These are phyloP conservation scores for Siderastrea siderea DNA, from an alignment of 92 coral and sea anemone genomes.

Conservation along the genomic window DNA sequence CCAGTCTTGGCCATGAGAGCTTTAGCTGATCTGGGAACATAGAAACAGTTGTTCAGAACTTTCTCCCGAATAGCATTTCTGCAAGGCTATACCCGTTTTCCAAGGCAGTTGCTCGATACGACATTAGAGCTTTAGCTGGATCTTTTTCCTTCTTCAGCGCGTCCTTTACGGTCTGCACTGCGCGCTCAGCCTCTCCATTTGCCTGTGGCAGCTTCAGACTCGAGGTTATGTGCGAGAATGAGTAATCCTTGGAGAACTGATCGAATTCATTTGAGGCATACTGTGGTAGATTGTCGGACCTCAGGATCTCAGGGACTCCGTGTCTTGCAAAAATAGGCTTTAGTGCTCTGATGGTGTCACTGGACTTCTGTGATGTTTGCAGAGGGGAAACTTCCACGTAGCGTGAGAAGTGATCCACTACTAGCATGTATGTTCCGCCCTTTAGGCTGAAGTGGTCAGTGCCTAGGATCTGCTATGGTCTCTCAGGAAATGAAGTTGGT, in stretches of 20 bases:
- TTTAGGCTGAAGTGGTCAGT: conserved; percentile 67
- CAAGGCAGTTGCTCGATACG: too few species aligned
- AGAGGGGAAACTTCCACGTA: conserved; percentile 42
- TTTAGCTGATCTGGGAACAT: too few species aligned
- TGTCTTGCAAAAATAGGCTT: conserved; percentile 43
- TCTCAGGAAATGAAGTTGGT: conserved; percentile 58
- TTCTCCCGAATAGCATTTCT: too few species aligned
- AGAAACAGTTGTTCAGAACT: too few species aligned
- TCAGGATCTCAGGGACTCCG: conserved; percentile 24
- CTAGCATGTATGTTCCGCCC: conserved; percentile 62
- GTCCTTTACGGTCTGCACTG: background rate
- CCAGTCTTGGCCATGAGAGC: too few species aligned
- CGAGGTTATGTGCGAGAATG: conserved; percentile 1
- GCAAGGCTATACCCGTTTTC: too few species aligned
- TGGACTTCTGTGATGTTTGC: conserved; percentile 29
- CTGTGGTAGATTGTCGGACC: conserved; percentile 43
- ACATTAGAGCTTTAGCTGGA: background rate
- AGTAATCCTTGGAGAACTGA: conserved; percentile 12
- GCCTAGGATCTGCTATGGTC: conserved; percentile 71
- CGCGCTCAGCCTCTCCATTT: background rate
- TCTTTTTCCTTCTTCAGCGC: conserved; percentile 7
- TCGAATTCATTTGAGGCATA: conserved; percentile 10
- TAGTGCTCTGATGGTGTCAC: conserved; percentile 11
- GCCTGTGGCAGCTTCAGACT: background rate
- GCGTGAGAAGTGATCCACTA: conserved; percentile 62